Conservation (phyloP, 1,140 invertebrate species). For the Aphelenchoides fujianensis region DNA sequence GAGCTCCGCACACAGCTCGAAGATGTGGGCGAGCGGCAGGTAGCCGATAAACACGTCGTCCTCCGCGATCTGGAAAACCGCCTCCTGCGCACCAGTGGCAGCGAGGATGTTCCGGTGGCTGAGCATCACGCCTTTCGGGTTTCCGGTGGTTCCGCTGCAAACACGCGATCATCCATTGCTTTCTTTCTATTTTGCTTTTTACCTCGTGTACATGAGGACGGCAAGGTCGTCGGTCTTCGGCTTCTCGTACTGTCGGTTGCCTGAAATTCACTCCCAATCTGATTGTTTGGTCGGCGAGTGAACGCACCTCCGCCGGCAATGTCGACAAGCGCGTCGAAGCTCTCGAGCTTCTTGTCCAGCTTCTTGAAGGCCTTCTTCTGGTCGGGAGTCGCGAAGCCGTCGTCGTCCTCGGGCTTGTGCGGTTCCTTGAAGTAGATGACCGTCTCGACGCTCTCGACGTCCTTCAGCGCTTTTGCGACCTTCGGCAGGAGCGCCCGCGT, state of each 20-base stretch:
- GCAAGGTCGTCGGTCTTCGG: conserved; percentile 73
- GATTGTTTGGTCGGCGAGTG: not conserved
- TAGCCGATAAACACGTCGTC: conserved; percentile 86
- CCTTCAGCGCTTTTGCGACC: conserved; percentile 38
- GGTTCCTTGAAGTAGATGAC: conserved; percentile 54
- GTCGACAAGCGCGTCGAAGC: conserved; percentile 69
- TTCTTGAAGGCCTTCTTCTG: not conserved
- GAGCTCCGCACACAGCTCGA: conserved; percentile 76
- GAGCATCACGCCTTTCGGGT: conserved; percentile 54
- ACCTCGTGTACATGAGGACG: conserved; percentile 85
- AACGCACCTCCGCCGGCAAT: conserved; percentile 73
- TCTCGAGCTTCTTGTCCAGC: conserved; percentile 40
- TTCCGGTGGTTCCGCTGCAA: conserved; percentile 80
- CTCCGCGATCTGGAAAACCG: conserved; percentile 66
- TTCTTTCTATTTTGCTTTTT: too few relatives aligned
- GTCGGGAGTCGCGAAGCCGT: not conserved
- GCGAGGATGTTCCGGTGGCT: conserved; percentile 85
- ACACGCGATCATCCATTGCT: not conserved
- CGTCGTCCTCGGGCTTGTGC: conserved; percentile 29
- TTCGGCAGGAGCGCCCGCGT: conserved; percentile 52
- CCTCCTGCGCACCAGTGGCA: conserved; percentile 82
- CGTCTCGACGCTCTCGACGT: conserved; percentile 39
- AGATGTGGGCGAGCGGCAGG: conserved; percentile 91
- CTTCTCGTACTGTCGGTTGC: not conserved
- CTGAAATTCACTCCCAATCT: conserved; percentile 9